Evolutionary conservation across 1,140 invertebrate species (phyloP), one percentile per base, ranked within the genome.

Genomic region (Dendrolimus kikuchii): DNA sequence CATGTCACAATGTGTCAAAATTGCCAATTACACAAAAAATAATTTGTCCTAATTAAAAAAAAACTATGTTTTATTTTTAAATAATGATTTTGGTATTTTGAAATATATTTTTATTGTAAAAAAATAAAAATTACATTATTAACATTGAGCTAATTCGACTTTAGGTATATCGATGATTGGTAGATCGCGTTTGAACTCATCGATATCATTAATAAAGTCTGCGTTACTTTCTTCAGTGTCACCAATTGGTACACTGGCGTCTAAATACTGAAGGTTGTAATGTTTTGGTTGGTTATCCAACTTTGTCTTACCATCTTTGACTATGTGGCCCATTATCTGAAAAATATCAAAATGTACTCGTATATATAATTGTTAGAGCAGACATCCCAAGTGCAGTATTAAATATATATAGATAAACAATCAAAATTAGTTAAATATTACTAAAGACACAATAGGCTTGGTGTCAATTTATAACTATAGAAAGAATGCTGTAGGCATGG

Each of bases 291-390:
- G 38, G 0, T 40, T 51, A 3, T 70, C 23, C 7, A 10, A 38
- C 5, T 66, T 68, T 23, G 46, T 51, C 44, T 71, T 69, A 45
- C 62, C 61, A 36, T 67, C 60, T 40, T 65, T 68, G 2, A 65
- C 54, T 45, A 74, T 66, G 57, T 86, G 63, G 8, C 81, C 81
- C 64, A 79, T 80, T 52, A 85, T 57, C 81, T 85, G 53, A 39
- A 49, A 51, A 41, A 53, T 36, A 47, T 39, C 38, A 23, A 51
- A 38, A 53, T 38, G 39, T 37, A 7, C 7, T 43, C 36, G 38
- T 37, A 41, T 43, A 39, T 8, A 39, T 10, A 42, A 10, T 48
- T 6, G n/a, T 43, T 43, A 7, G 47, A 49, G 38, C 37, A 23
- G 23, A 23, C 23, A 3, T 23, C 23, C 23, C 23, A 2, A 23